These are phyloP conservation scores for Chamaetylas fuelleborni DNA, from an alignment of 2,113 vertebrate genomes.

Conservation along the genomic window DNA sequence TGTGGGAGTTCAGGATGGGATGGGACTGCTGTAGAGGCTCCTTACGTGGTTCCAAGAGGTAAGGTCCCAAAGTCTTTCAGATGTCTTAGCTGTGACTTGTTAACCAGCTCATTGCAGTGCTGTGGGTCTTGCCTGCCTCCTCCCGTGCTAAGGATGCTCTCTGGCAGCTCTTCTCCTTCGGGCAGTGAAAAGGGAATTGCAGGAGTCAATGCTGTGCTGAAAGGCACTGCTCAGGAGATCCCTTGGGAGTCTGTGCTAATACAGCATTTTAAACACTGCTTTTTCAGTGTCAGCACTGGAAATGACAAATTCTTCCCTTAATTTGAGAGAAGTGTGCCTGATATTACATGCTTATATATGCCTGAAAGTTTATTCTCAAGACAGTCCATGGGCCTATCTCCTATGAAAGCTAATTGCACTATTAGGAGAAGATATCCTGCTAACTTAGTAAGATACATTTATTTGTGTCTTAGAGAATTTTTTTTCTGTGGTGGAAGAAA, in stretches of 20 bases:
- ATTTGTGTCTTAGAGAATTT: conserved; percentile 10
- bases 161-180: accelerated
- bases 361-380: background rate
- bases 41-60: background rate
- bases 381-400: background rate
- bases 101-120: background rate
- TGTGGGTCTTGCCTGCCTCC: background rate
- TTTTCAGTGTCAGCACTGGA: background rate
- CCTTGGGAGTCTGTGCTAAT: background rate
- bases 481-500: background rate
- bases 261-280: background rate
- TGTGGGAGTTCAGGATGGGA: background rate
- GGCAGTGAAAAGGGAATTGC: background rate
- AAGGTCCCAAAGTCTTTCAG: background rate
- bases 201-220: background rate
- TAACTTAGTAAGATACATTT: background rate
- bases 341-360: background rate
- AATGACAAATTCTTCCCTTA: conserved; percentile 9
- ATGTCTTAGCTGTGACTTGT: accelerated
- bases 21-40: background rate
- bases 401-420: background rate
- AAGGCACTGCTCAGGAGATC: background rate
- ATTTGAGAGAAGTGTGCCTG: background rate
- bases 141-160: background rate
- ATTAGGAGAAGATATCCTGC: background rate